Evolutionary conservation across 1,140 invertebrate species (phyloP), one percentile per base, ranked within the genome.

Genomic region (Metopolophium dirhodum): DNA sequence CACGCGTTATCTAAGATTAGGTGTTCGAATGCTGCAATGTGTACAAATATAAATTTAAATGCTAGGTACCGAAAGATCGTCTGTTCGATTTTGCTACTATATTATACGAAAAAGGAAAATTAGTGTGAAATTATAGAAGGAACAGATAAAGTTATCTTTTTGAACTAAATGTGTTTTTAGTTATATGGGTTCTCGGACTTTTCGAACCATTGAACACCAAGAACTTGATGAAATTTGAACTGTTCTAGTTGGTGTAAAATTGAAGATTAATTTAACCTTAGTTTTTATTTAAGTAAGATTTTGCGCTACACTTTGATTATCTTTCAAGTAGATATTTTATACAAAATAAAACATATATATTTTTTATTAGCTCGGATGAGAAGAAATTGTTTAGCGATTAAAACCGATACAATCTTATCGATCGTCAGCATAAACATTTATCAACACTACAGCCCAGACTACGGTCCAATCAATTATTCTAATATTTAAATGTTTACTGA

Each of bases 101-200:
- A 47, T 8, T 61, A 30, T 61, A 30, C 57, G 9, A 68, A n/a
- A n/a, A n/a, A 68, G 14, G 0, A 1, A 14, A 68, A 68, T 14
- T 0, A 18, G 30, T 68, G 61, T 0, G 1, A 18, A 1, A n/a
- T n/a, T n/a, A n/a, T 68, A n/a, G 6, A 30, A n/a, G 0, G 4
- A n/a, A 68, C 14, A 0, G 0, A n/a, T n/a, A 68, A n/a, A 68
- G n/a, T 68, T n/a, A 68, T 68, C 8, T 68, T 14, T 14, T 68
- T 68, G 4, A 68, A 14, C 11, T 68, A n/a, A 68, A n/a, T 68
- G 30, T n/a, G n/a, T 61, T 22, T 51, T 68, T 68, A n/a, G 30
- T 68, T 68, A 20, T 6, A 54, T 54, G 51, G 6, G 51, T 57
- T 61, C 57, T 30, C 18, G 9, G 3, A 61, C 57, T 61, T 14